phyloP scores from a whole-genome alignment of 2,888 invertebrate genomes.

The Conchocele bisecta region DNA sequence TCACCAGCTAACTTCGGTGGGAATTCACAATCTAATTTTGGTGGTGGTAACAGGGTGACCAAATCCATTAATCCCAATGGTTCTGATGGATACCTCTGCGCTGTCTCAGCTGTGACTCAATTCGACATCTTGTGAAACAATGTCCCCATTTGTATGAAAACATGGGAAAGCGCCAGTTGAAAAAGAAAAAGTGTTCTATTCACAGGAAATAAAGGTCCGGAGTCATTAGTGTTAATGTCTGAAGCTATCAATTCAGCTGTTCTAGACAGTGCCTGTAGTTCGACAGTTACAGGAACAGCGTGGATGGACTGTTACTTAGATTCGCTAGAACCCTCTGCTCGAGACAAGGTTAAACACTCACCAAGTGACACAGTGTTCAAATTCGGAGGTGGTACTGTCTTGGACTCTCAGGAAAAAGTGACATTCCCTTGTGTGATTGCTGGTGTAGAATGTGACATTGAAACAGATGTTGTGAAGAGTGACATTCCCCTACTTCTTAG shows the following conservation, averaged over 20 bases:
- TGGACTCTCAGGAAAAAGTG: constrained; percentile 31
- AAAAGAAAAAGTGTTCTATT: no score
- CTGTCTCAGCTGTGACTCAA: constrained; percentile 37
- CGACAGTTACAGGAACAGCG: constrained; percentile 44
- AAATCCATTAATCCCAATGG: no score
- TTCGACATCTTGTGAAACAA: constrained; percentile 35
- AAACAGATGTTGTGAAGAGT: constrained; percentile 41
- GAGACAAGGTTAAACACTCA: constrained; percentile 14
- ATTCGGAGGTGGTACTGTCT: constrained; percentile 44
- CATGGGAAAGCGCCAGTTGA: constrained; percentile 13
- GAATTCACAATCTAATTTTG: no score
- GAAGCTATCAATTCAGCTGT: constrained; percentile 47
- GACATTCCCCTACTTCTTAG: constrained; percentile 43
- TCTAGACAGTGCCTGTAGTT: constrained; percentile 45
- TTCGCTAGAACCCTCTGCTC: constrained; percentile 13
- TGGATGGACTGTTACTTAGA: constrained; percentile 42
- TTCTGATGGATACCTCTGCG: no score
- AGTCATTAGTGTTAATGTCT: constrained; percentile 21
- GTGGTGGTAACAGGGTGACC: no score
- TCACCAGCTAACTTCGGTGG: no score
- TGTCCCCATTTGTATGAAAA: constrained; percentile 49
- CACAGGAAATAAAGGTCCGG: constrained; percentile 34
- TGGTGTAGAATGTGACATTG: constrained; percentile 26
- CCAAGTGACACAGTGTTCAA: constrained; percentile 31
- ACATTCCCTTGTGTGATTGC: constrained; percentile 45